Conservation (phyloP, 2,797 vertebrate species). For the Rhadinocentrus ornatus region DNA sequence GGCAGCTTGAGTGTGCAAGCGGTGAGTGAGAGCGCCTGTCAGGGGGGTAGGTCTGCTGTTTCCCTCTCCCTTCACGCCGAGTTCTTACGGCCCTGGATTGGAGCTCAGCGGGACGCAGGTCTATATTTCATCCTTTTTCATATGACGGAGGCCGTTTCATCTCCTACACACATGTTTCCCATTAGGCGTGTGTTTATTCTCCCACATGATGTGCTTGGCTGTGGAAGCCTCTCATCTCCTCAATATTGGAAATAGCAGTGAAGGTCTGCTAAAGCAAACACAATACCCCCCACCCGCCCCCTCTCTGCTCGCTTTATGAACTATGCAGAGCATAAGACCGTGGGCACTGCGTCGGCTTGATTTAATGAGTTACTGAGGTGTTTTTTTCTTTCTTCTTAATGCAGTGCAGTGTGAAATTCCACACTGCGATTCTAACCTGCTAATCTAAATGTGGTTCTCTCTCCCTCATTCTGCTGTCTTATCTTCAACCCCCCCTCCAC, state of each 20-base stretch:
- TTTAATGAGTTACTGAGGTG: constrained; percentile 56
- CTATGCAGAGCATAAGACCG: constrained; percentile 39
- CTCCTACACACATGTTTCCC: constrained; percentile 80
- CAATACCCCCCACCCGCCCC: constrained; percentile 41
- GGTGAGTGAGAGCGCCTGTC: constrained; percentile 61
- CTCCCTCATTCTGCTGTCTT: constrained; percentile 47
- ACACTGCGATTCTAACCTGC: constrained; percentile 53
- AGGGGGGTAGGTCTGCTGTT: constrained; percentile 54
- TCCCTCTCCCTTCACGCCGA: constrained; percentile 68
- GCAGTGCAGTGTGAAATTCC: constrained; percentile 53
- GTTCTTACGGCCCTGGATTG: constrained; percentile 69
- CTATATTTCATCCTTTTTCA: constrained; percentile 79
- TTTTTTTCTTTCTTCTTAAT: constrained; percentile 29
- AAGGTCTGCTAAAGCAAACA: constrained; percentile 79
- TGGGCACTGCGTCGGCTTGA: constrained; percentile 30
- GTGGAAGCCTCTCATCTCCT: constrained; percentile 80
- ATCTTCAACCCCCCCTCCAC: constrained; percentile 19
- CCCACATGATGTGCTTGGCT: constrained; percentile 77
- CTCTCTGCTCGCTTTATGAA: constrained; percentile 57
- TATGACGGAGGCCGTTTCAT: constrained; percentile 78
- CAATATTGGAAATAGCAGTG: constrained; percentile 76
- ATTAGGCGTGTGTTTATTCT: constrained; percentile 82
- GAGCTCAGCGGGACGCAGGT: constrained; percentile 69
- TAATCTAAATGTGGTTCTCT: constrained; percentile 36
- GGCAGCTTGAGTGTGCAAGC: constrained; percentile 66